phyloP scores from a whole-genome alignment of 2,797 vertebrate species.

The Moxostoma hubbsi region DNA sequence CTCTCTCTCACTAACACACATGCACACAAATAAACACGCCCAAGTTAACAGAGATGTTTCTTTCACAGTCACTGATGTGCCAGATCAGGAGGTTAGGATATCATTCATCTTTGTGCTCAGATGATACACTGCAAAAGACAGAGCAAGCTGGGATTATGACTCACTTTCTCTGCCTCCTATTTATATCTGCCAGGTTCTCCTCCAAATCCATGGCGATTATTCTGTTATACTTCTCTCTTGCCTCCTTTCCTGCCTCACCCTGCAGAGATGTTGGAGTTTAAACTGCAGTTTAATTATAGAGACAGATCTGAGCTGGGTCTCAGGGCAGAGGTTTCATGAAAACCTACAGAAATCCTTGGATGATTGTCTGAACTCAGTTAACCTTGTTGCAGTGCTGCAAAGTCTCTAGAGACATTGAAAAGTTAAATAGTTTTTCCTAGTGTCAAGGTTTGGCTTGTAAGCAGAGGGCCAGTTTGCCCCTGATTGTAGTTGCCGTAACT shows the following conservation, averaged over 20 bases:
- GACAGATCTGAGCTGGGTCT: neutral
- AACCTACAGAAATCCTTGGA: neutral
- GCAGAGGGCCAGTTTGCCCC: too few species aligned
- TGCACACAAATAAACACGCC: neutral
- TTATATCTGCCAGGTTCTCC: slow-evolving; percentile 26
- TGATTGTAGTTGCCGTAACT: too few species aligned
- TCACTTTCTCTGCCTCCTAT: slow-evolving; percentile 32
- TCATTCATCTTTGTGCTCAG: slow-evolving; percentile 12
- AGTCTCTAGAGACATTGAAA: slow-evolving; percentile 9
- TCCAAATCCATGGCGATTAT: slow-evolving; percentile 30
- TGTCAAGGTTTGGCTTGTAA: too few species aligned
- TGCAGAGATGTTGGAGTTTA: slow-evolving; percentile 7
- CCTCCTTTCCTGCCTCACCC: neutral
- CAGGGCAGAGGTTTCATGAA: neutral
- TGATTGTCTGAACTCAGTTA: neutral
- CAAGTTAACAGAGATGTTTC: neutral
- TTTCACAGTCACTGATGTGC: neutral
- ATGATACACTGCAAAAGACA: slow-evolving; percentile 2
- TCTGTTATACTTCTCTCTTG: slow-evolving; percentile 15
- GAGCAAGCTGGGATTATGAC: slow-evolving; percentile 21
- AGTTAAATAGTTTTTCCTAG: neutral
- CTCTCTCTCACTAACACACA: neutral
- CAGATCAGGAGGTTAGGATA: slow-evolving; percentile 1
- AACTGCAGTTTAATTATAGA: slow-evolving; percentile 21
- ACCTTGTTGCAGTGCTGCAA: neutral